Conservation (phyloP, 2,888 invertebrate genomes). For the Temnothorax ravouxi region DNA sequence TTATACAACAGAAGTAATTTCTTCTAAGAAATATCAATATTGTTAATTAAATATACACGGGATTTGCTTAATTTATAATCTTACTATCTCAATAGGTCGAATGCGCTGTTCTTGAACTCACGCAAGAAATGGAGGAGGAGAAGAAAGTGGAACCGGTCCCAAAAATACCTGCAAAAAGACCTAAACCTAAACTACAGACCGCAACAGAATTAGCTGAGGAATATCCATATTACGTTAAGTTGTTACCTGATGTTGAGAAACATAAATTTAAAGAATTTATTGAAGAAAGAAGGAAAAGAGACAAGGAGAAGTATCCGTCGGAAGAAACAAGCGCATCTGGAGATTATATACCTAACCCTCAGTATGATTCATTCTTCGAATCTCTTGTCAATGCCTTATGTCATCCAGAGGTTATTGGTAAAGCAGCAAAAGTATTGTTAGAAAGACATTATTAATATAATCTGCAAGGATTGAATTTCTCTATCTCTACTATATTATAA, state of each 20-base stretch:
- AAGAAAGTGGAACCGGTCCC: neutral
- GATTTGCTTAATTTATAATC: conserved; percentile 25
- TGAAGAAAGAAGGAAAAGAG: conserved; percentile 73
- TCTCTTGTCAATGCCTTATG: conserved; percentile 90
- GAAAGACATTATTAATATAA: conserved; percentile 13
- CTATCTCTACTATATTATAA: neutral
- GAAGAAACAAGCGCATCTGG: conserved; percentile 1
- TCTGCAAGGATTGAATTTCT: neutral
- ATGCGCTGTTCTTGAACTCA: conserved; percentile 75
- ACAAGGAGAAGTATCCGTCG: conserved; percentile 21
- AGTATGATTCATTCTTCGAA: conserved; percentile 73
- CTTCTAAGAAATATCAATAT: conserved; percentile 33
- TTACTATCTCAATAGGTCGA: conserved; percentile 74
- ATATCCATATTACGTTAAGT: conserved; percentile 72
- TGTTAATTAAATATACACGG: neutral
- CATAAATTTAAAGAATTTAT: conserved; percentile 74
- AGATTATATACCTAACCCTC: conserved; percentile 2
- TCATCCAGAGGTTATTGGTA: conserved; percentile 88
- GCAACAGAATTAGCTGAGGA: conserved; percentile 69
- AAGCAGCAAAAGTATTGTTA: conserved; percentile 83
- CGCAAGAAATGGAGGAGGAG: conserved; percentile 32
- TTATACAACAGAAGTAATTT: conserved; percentile 79
- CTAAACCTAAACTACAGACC: conserved; percentile 64
- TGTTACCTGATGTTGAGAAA: conserved; percentile 66
- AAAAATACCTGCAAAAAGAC: conserved; percentile 60